phyloP scores from a whole-genome alignment of 2,113 vertebrate species.

The Pristiophorus japonicus region DNA sequence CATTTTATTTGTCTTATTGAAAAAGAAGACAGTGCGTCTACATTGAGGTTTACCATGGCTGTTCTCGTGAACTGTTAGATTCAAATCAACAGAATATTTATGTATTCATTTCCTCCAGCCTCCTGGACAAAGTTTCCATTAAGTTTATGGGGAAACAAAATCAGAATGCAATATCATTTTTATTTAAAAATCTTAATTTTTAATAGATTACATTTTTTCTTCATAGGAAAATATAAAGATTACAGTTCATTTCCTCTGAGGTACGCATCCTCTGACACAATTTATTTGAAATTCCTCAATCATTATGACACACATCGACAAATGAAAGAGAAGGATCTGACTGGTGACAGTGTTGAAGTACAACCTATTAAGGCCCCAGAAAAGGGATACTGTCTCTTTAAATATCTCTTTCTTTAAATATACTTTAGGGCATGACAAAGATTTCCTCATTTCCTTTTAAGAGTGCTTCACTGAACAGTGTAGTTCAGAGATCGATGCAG shows the following conservation, averaged over 20 bases:
- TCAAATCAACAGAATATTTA: neutral
- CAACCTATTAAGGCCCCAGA: constrained; percentile 5
- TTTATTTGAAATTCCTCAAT: constrained; percentile 24
- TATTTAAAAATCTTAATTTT: neutral
- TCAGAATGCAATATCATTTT: neutral
- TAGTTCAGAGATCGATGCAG: constrained; percentile 59
- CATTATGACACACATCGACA: constrained; percentile 2
- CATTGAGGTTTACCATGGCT: neutral
- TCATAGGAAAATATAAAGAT: neutral
- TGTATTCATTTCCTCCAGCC: constrained; percentile 2
- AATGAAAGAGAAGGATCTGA: constrained; percentile 21
- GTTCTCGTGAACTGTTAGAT: neutral
- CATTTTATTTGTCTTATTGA: neutral
- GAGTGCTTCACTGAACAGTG: constrained; percentile 31
- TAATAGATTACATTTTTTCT: neutral
- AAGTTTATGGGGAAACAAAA: neutral
- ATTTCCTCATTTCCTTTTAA: constrained; percentile 38
- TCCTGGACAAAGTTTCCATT: neutral
- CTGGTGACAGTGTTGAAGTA: neutral
- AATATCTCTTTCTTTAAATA: constrained; percentile 35
- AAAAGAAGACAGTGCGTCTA: neutral
- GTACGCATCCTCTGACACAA: neutral
- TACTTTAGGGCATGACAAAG: constrained; percentile 34
- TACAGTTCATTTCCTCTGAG: neutral
- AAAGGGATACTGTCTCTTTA: constrained; percentile 34